These are phyloP conservation scores for Apaloderma vittatum DNA, from an alignment of 2,113 vertebrate species.

Conservation along the genomic window DNA sequence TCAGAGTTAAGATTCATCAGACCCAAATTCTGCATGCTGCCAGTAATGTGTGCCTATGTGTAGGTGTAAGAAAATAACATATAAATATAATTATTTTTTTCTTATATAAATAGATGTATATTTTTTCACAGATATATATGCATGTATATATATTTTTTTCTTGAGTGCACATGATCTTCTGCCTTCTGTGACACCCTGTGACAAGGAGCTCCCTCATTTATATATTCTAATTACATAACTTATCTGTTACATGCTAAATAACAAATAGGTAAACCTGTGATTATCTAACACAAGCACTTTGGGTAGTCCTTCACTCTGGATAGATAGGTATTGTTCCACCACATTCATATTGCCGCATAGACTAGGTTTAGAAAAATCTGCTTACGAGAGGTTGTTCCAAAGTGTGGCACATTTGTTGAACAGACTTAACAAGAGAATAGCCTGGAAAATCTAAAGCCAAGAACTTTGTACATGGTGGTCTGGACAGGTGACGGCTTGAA, in stretches of 20 bases:
- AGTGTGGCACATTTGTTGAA: not conserved
- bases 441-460: not conserved
- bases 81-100: not conserved
- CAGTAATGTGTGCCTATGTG: not conserved
- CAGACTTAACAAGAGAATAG: not conserved
- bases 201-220: not conserved
- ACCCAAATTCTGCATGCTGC: not conserved
- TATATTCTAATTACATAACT: not conserved
- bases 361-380: not conserved
- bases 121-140: not conserved
- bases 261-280: not conserved
- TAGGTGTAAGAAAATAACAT: not conserved
- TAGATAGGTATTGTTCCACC: not conserved
- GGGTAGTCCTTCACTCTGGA: not conserved
- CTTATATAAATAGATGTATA: not conserved
- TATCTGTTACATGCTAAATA: not conserved
- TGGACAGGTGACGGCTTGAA: not conserved
- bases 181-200: not conserved
- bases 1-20: not conserved
- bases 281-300: not conserved
- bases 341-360: not conserved
- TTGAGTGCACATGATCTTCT: not conserved
- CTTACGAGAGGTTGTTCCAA: not conserved
- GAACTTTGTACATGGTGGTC: not conserved
- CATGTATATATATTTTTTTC: too few species aligned